Conservation (phyloP, 2,797 vertebrate genomes). For the Dallia pectoralis region DNA sequence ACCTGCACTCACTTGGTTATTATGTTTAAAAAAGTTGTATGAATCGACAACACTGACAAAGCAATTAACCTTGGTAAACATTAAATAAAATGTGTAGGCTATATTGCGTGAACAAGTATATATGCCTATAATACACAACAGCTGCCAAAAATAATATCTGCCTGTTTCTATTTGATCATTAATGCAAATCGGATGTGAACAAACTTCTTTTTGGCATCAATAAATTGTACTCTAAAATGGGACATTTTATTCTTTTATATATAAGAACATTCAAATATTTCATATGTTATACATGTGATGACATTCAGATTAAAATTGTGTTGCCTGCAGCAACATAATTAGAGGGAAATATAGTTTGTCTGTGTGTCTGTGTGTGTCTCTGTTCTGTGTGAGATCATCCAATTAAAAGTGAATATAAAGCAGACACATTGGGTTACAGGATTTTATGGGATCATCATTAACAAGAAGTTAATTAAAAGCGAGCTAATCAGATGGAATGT, state of each 20-base stretch:
- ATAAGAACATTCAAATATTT: background rate
- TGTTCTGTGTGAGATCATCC: conserved; percentile 44
- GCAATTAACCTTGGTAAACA: background rate
- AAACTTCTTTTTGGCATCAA: background rate
- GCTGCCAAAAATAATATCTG: background rate
- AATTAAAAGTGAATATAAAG: conserved; percentile 45
- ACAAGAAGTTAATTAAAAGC: conserved; percentile 37
- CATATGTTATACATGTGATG: background rate
- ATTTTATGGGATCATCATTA: conserved; percentile 27
- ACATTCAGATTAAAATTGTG: background rate
- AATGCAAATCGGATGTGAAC: background rate
- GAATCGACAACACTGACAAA: background rate
- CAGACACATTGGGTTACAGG: conserved; percentile 16
- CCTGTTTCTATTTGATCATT: background rate
- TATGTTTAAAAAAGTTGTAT: background rate
- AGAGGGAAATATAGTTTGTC: background rate
- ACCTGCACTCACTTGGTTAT: background rate
- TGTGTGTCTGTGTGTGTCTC: background rate
- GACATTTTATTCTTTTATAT: background rate
- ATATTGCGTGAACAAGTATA: background rate
- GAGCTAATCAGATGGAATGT: conserved; percentile 39
- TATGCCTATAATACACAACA: background rate
- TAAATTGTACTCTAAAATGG: background rate
- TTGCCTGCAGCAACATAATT: background rate
- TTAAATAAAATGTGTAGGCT: background rate